Percentiles rank a stretch among this genome's conserved stretches.
These are phyloP conservation scores for Hylaeus anthracinus DNA, from an alignment of 1,140 invertebrate species.

Conservation along the genomic window DNA sequence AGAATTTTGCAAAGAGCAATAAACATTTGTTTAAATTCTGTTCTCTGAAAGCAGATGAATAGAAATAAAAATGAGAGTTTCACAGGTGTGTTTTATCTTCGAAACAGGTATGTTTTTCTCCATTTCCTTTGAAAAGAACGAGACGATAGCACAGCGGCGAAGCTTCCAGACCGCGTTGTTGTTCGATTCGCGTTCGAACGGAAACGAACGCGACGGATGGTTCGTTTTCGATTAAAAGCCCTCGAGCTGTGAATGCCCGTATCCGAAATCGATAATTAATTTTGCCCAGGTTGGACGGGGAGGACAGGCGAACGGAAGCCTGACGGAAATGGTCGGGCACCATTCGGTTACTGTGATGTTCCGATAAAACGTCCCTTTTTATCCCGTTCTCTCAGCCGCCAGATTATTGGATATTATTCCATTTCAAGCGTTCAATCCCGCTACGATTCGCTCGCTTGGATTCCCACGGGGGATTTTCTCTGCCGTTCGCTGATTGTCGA, in stretches of 20 bases:
- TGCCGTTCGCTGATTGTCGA: conserved; percentile 67
- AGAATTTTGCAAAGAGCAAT: no score
- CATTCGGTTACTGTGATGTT: conserved; percentile 69
- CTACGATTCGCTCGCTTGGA: conserved; percentile 75
- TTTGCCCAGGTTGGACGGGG: conserved; percentile 59
- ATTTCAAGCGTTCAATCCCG: conserved; percentile 79
- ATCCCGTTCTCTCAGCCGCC: conserved; percentile 70
- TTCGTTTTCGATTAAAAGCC: conserved; percentile 74
- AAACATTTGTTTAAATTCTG: no score
- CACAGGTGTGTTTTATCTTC: not conserved
- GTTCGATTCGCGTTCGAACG: conserved; percentile 52
- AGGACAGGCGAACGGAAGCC: conserved; percentile 53
- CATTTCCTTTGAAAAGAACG: not conserved
- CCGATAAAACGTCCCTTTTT: conserved; percentile 77
- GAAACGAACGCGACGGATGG: conserved; percentile 62
- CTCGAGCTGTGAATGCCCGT: conserved; percentile 66
- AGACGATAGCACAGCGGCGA: conserved; percentile 15
- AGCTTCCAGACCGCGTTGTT: conserved; percentile 41
- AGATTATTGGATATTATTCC: conserved; percentile 80
- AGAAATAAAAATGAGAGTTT: not conserved
- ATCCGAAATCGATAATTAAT: conserved; percentile 81
- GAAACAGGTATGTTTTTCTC: not conserved
- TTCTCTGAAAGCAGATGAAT: no score
- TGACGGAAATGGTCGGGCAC: conserved; percentile 60
- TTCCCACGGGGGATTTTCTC: conserved; percentile 64